These are phyloP conservation scores for Eupithecia exiguata DNA, from an alignment of 2,888 invertebrate genomes.

Conservation along the genomic window DNA sequence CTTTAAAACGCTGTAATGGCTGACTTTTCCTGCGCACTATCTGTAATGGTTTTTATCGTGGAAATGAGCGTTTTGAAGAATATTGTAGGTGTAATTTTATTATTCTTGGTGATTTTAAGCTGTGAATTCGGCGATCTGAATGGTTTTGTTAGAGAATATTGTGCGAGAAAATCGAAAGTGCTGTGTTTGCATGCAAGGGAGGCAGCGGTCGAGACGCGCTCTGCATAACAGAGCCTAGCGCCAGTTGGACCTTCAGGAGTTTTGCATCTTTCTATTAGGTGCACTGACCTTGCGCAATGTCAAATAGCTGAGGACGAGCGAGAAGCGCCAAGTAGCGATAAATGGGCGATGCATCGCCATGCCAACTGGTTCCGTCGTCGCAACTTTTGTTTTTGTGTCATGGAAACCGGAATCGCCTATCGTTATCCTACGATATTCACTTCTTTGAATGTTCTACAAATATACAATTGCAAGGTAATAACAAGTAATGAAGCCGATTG, in stretches of 20 bases:
- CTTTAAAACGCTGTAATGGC: conserved; percentile 38
- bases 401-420: conserved; percentile 52
- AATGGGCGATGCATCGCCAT: conserved; percentile 59
- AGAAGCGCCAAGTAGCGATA: conserved; percentile 63
- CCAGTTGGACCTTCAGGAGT: conserved; percentile 40
- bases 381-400: conserved; percentile 66
- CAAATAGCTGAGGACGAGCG: conserved; percentile 76
- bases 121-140: conserved; percentile 25
- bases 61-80: conserved; percentile 37
- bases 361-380: conserved; percentile 66
- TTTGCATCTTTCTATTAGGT: conserved; percentile 81
- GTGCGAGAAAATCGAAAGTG: conserved; percentile 73
- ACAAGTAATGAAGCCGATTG: conserved; percentile 10
- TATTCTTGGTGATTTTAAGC: conserved; percentile 23
- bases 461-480: conserved; percentile 12
- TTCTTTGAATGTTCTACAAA: neutral
- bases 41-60: conserved; percentile 43
- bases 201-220: conserved; percentile 58
- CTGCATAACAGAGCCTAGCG: conserved; percentile 53
- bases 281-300: conserved; percentile 83
- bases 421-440: conserved; percentile 13
- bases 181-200: conserved; percentile 69
- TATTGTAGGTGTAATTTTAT: conserved; percentile 24
- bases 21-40: conserved; percentile 42
- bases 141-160: conserved; percentile 15